Evolutionary conservation across 2,888 invertebrate species (phyloP), one percentile per base, ranked within the genome.

Genomic region (Junonia oenone): DNA sequence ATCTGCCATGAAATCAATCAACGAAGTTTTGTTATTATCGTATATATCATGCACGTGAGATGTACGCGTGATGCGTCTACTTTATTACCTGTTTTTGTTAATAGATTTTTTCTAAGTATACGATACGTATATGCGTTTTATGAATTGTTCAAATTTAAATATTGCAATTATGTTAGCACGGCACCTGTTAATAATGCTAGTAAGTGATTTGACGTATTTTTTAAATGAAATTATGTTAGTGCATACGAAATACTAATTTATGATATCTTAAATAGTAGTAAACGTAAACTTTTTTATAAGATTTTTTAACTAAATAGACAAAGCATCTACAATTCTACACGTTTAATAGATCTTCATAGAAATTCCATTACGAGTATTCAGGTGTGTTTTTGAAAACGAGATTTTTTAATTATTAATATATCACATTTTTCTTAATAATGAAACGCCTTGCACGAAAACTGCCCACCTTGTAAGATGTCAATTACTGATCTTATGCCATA

Each of bases 391-490:
- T 40, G 8, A 6, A 15, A 37, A 8, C 37, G 22, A 22, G 22
- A 15, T 43, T 5, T 22, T 40, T 19, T 5, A n/a, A 9, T 40
- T 17, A 8, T 35, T 8, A 17, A 6, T 6, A 22, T 22, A 13
- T 43, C 19, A n/a, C 4, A 26, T 26, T 43, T 6, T 6, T 13
- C n/a, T 43, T 5, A 1, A 43, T 8, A 1, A 26, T 17, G 2
- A 40, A 26, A 14, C 26, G 6, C 11, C 22, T 26, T n/a, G n/a
- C 35, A 33, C 22, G 14, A 8, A 13, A 38, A n/a, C 48, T 46
- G 35, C 52, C 56, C 48, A 48, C 51, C 52, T 52, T 45, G 35
- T 29, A 35, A 45, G 27, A 49, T 51, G 59, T 60, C 59, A 59
- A 59, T 57, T 59, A 57, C 35, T 40, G 49, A 51, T 53, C 43